Evolutionary conservation across 2,797 vertebrate genomes (phyloP).

Genomic region (Enteromius thamalakanensis): DNA sequence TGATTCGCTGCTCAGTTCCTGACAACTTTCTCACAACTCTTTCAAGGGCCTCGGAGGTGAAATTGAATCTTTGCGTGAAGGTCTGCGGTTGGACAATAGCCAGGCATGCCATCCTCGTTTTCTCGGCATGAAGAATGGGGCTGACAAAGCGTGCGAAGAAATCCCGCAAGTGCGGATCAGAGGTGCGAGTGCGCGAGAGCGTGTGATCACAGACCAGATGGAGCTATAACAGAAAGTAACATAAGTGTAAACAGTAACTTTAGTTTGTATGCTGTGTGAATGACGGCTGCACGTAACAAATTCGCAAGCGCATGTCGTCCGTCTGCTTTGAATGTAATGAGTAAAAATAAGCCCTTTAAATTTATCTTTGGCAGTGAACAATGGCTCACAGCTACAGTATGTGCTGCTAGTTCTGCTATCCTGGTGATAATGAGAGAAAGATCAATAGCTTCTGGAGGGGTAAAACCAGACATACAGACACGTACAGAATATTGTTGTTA

Average conservation of each 20-base stretch:
- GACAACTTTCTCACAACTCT: neutral
- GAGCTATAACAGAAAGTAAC: constrained; percentile 31
- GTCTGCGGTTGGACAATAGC: constrained; percentile 24
- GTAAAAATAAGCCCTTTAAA: constrained; percentile 18
- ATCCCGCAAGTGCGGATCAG: constrained; percentile 26
- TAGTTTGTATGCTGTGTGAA: neutral
- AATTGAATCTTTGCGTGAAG: constrained; percentile 22
- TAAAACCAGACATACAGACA: constrained; percentile 24
- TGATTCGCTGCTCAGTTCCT: constrained; percentile 23
- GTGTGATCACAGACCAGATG: constrained; percentile 24
- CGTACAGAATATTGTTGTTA: constrained; percentile 17
- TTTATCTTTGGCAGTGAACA: constrained; percentile 6
- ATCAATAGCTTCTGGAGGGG: constrained; percentile 49
- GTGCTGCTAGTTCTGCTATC: constrained; percentile 34
- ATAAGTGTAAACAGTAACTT: neutral
- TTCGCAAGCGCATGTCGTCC: neutral
- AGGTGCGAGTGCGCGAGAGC: neutral
- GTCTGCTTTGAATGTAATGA: neutral
- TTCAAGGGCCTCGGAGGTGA: neutral
- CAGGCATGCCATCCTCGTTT: constrained; percentile 2
- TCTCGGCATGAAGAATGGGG: neutral
- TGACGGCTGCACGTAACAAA: neutral
- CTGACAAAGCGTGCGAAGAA: constrained; percentile 29
- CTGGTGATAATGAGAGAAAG: constrained; percentile 58
- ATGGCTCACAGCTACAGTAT: constrained; percentile 14